Percentiles rank a stretch among this genome's conserved stretches.
These are phyloP conservation scores for Temnothorax curvispinosus DNA, from an alignment of 1,140 invertebrate species.

Conservation along the genomic window DNA sequence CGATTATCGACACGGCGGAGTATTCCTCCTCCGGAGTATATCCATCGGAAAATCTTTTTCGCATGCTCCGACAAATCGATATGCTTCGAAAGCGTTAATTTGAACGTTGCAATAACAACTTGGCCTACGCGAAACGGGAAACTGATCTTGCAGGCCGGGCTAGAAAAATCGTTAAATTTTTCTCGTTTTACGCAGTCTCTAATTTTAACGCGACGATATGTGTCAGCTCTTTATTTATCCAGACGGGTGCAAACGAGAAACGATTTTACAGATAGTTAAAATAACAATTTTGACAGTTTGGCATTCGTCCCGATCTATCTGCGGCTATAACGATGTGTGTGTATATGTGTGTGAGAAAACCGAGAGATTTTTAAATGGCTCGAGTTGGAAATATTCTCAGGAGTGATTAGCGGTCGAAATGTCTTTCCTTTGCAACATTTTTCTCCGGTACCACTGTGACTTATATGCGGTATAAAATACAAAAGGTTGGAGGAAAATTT, in stretches of 20 bases:
- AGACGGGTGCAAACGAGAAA: neutral
- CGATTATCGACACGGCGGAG: neutral
- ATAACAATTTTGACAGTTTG: constrained; percentile 33
- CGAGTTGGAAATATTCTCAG: neutral
- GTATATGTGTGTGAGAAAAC: neutral
- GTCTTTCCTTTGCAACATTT: neutral
- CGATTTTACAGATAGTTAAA: constrained; percentile 26
- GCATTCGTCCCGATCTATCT: neutral
- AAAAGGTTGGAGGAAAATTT: neutral
- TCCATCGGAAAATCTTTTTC: neutral
- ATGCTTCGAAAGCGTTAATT: neutral
- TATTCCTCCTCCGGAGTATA: neutral
- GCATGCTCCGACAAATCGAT: neutral
- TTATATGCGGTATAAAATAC: neutral
- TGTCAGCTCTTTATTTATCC: constrained; percentile 1
- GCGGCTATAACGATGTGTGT: neutral
- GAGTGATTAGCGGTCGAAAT: neutral
- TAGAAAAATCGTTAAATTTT: neutral
- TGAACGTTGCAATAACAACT: too few species aligned
- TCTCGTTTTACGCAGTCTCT: neutral
- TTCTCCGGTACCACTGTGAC: neutral
- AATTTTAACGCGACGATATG: constrained; percentile 2
- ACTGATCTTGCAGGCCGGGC: neutral
- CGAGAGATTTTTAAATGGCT: neutral
- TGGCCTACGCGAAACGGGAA: neutral